These are phyloP conservation scores for Escarpia spicata DNA, from an alignment of 2,888 invertebrate species.

Conservation along the genomic window DNA sequence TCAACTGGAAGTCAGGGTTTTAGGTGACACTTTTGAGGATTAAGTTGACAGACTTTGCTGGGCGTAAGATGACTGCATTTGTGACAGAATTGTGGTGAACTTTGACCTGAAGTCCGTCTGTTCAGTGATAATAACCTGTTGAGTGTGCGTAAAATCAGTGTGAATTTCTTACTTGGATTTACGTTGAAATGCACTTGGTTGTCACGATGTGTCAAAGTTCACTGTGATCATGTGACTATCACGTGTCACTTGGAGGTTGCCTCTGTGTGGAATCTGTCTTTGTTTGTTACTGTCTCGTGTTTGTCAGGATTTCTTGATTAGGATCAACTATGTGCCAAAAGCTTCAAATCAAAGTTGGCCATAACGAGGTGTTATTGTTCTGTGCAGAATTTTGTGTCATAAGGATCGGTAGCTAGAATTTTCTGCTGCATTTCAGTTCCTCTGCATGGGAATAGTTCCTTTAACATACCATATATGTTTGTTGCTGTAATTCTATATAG, in stretches of 20 bases:
- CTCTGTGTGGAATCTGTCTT: background rate
- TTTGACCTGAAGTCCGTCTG: background rate
- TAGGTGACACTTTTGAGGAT: background rate
- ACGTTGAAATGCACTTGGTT: background rate
- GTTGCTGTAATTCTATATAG: background rate
- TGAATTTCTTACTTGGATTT: background rate
- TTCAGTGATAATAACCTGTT: background rate
- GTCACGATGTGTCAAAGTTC: background rate
- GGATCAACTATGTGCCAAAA: background rate
- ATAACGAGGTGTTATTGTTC: background rate
- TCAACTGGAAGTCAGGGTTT: background rate
- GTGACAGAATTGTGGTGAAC: background rate
- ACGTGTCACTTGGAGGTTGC: background rate
- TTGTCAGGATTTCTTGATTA: background rate
- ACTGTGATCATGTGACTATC: background rate
- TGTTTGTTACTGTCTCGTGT: background rate
- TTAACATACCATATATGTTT: background rate
- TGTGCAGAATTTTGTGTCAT: background rate
- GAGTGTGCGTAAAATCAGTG: background rate
- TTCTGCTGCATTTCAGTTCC: background rate
- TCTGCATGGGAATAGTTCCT: background rate
- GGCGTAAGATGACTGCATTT: background rate
- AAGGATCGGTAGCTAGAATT: background rate
- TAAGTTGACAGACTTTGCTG: background rate
- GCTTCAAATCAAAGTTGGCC: slow-evolving; percentile 6